Conservation (phyloP, 1,140 invertebrate species). For the Ridgeia piscesae region DNA sequence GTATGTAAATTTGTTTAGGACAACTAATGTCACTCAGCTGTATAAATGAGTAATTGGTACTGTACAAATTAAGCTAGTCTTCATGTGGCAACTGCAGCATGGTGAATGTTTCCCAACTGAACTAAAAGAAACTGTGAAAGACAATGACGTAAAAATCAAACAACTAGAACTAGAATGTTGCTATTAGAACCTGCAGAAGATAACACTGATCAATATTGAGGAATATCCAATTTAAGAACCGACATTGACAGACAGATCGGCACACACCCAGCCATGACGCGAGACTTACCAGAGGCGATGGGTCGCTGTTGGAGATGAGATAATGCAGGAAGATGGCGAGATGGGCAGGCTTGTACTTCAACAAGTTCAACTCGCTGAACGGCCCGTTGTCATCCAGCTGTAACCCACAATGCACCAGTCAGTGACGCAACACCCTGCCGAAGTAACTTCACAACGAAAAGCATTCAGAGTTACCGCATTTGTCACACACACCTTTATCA, state of each 20-base stretch:
- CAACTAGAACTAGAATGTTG: too few species aligned
- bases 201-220: too few species aligned
- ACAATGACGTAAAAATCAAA: too few species aligned
- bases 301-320: constrained; percentile 81
- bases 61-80: too few species aligned
- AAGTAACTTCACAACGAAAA: not conserved
- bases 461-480: not conserved
- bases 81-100: too few species aligned
- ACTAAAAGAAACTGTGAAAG: too few species aligned
- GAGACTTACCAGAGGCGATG: constrained; percentile 57
- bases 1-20: too few species aligned
- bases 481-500: not conserved
- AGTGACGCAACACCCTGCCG: not conserved
- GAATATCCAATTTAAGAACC: not conserved
- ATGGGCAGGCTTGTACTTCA: constrained; percentile 71
- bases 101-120: too few species aligned
- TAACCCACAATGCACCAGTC: not conserved
- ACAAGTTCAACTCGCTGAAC: constrained; percentile 53
- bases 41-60: too few species aligned
- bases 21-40: too few species aligned
- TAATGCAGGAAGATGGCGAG: constrained; percentile 88
- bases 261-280: too few species aligned
- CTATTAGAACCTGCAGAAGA: too few species aligned
- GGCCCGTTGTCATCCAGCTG: constrained; percentile 77
- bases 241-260: not conserved